Conservation (phyloP, 2,888 invertebrate genomes). For the Gymnosoma rotundatum region DNA sequence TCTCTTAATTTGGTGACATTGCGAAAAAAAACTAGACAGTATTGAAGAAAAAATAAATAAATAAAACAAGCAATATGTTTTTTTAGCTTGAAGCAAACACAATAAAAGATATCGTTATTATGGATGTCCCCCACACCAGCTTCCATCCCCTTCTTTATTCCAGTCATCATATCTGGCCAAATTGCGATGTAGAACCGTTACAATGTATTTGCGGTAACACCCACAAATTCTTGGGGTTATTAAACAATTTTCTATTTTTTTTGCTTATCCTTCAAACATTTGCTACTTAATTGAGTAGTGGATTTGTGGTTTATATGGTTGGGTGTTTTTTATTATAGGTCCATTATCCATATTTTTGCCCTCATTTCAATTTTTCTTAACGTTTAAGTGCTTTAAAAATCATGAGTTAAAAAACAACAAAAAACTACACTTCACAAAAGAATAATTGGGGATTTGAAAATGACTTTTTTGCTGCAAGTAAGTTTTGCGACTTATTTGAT, state of each 20-base stretch:
- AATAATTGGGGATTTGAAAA: slow-evolving; percentile 26
- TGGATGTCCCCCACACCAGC: slow-evolving; percentile 27
- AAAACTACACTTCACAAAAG: slow-evolving; percentile 21
- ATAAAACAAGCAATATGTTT: slow-evolving; percentile 53
- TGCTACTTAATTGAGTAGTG: slow-evolving; percentile 1
- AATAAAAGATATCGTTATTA: slow-evolving; percentile 42
- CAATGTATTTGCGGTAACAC: slow-evolving; percentile 66
- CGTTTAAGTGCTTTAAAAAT: slow-evolving; percentile 47
- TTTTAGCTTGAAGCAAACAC: slow-evolving; percentile 51
- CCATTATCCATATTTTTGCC: slow-evolving; percentile 67
- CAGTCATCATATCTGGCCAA: slow-evolving; percentile 55
- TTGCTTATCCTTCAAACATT: neutral
- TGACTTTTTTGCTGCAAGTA: slow-evolving; percentile 5
- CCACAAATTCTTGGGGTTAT: slow-evolving; percentile 64
- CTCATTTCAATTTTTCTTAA: slow-evolving; percentile 56
- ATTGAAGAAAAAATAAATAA: slow-evolving; percentile 53
- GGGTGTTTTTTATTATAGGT: slow-evolving; percentile 60
- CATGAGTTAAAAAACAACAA: slow-evolving; percentile 28
- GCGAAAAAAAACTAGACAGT: slow-evolving; percentile 51
- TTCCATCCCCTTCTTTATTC: slow-evolving; percentile 10
- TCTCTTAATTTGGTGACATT: slow-evolving; percentile 60
- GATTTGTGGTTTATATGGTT: slow-evolving; percentile 48
- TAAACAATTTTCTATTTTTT: slow-evolving; percentile 51
- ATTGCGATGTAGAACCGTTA: slow-evolving; percentile 42
- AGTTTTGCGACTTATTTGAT: neutral